These are phyloP conservation scores for Rhabdomys pumilio DNA, from an alignment of 2,797 vertebrate genomes.

Conservation along the genomic window DNA sequence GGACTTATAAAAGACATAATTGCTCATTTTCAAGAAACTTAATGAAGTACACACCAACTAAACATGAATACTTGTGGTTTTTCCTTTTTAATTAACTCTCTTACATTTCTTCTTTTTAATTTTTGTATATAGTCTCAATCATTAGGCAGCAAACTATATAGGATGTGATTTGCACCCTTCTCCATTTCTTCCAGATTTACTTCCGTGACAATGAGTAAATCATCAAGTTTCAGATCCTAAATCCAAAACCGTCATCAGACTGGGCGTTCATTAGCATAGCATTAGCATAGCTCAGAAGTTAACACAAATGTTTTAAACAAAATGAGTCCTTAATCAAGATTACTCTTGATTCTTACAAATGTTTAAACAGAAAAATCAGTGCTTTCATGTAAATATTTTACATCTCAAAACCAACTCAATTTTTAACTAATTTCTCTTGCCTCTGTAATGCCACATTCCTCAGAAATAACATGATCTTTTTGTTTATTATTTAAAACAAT, in stretches of 20 bases:
- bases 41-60: neutral
- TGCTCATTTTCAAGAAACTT: constrained; percentile 23
- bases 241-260: constrained; percentile 8
- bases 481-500: neutral
- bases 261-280: constrained; percentile 55
- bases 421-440: constrained; percentile 65
- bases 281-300: constrained; percentile 52
- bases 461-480: constrained; percentile 5
- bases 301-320: constrained; percentile 63
- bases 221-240: constrained; percentile 53
- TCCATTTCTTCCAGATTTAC: constrained; percentile 12
- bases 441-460: neutral
- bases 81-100: neutral
- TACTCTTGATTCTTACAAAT: constrained; percentile 66
- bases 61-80: constrained; percentile 8
- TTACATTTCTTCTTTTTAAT: neutral
- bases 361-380: constrained; percentile 72
- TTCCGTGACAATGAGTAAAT: neutral
- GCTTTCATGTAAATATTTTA: constrained; percentile 75
- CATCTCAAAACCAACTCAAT: constrained; percentile 60
- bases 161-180: neutral
- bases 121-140: neutral
- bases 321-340: constrained; percentile 74
- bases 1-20: neutral
- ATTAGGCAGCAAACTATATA: neutral